Conservation (phyloP, 2,113 vertebrate species). For the Nannospalax galili region DNA sequence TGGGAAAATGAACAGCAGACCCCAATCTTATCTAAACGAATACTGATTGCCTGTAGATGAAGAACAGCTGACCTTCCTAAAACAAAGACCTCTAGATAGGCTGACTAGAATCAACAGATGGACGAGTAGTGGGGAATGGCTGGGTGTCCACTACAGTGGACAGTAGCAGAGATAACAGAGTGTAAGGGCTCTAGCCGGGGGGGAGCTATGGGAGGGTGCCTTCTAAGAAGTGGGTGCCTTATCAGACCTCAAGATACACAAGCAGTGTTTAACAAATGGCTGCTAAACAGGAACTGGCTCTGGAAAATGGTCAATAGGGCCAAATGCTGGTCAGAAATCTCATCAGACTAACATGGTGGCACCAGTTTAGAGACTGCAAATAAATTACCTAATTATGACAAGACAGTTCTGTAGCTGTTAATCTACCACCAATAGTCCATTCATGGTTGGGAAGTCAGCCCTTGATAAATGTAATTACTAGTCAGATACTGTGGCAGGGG, state of each 20-base stretch:
- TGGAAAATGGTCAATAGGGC: background rate
- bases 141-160: too few species aligned
- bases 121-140: too few species aligned
- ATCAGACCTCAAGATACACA: background rate
- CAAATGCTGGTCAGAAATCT: conserved; percentile 46
- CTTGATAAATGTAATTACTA: conserved; percentile 53
- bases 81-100: too few species aligned
- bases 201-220: too few species aligned
- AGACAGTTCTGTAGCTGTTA: conserved; percentile 2
- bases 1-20: too few species aligned
- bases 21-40: too few species aligned
- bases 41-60: too few species aligned
- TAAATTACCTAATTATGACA: background rate
- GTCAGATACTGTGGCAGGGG: background rate
- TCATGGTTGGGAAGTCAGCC: conserved; percentile 16
- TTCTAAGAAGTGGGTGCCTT: background rate
- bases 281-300: background rate
- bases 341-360: conserved; percentile 1
- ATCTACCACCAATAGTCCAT: conserved; percentile 14
- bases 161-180: too few species aligned
- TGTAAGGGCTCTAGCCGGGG: too few species aligned
- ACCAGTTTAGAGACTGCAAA: conserved; percentile 14
- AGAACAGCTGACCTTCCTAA: too few species aligned
- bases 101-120: too few species aligned
- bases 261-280: background rate